A percentile compares a stretch with the other conserved stretches of the same genome.
These are phyloP conservation scores for Hippoglossus stenolepis DNA, from an alignment of 2,113 vertebrate genomes.

Conservation along the genomic window DNA sequence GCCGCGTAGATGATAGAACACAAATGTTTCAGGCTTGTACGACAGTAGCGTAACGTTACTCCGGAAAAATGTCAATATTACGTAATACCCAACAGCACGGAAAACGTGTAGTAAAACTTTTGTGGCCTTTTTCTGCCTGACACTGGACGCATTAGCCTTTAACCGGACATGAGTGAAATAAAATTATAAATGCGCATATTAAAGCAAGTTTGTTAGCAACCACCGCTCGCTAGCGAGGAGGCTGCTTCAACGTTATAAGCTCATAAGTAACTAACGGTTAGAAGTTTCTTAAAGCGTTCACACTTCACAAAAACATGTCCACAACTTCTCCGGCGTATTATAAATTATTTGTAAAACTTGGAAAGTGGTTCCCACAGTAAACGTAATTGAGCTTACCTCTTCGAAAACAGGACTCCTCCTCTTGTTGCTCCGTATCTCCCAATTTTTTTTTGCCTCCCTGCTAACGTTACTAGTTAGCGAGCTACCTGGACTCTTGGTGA, in stretches of 20 bases:
- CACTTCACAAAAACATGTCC: not conserved
- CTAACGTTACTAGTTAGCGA: conserved; percentile 68
- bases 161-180: fast-evolving
- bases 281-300: not conserved
- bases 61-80: conserved; percentile 42
- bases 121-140: not conserved
- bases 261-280: not conserved
- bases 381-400: conserved; percentile 64
- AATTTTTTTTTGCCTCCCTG: conserved; percentile 67
- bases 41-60: not conserved
- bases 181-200: not conserved
- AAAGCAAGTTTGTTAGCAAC: conserved; percentile 27
- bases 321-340: not conserved
- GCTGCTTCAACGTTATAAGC: not conserved
- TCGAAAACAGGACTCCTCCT: conserved; percentile 66
- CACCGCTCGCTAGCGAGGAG: not conserved
- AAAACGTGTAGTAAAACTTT: conserved; percentile 13
- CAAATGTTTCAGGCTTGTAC: not conserved
- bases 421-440: conserved; percentile 60
- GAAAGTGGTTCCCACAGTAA: not conserved
- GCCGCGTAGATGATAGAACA: not conserved
- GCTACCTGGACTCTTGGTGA: conserved; percentile 26
- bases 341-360: not conserved
- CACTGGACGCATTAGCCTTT: not conserved
- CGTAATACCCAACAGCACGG: conserved; percentile 36